Conservation (phyloP, 2,797 vertebrate genomes). For the Eurystomus glaucurus region DNA sequence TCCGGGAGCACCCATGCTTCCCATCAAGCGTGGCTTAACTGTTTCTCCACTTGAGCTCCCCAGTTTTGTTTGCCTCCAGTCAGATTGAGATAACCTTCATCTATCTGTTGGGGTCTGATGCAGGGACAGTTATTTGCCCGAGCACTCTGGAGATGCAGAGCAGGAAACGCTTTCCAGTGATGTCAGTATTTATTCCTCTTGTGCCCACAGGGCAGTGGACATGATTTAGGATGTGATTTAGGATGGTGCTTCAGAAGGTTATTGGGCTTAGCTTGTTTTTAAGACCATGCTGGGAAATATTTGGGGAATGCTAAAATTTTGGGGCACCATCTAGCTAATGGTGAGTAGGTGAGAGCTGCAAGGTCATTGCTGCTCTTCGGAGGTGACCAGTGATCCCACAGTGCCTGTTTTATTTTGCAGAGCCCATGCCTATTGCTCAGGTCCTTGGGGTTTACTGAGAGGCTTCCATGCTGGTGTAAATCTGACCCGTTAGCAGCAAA, state of each 20-base stretch:
- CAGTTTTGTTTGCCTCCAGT: background rate
- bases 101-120: background rate
- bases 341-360: background rate
- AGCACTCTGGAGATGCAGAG: background rate
- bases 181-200: background rate
- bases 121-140: rapidly evolving
- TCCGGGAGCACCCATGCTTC: background rate
- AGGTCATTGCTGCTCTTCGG: background rate
- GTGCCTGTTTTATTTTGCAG: background rate
- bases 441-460: background rate
- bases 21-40: background rate
- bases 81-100: background rate
- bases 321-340: background rate
- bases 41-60: background rate
- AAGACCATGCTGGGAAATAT: constrained; percentile 17
- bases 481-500: background rate
- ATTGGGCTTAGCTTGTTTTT: background rate
- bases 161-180: background rate
- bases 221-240: constrained; percentile 25
- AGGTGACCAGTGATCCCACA: background rate
- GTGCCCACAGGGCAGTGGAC: background rate
- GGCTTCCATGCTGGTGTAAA: background rate
- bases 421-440: background rate
- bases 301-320: background rate
- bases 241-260: constrained; percentile 15